Percentiles rank a stretch among this genome's conserved stretches.
Conservation (phyloP, 2,797 vertebrate species). For the Oreochromis mossambicus region DNA sequence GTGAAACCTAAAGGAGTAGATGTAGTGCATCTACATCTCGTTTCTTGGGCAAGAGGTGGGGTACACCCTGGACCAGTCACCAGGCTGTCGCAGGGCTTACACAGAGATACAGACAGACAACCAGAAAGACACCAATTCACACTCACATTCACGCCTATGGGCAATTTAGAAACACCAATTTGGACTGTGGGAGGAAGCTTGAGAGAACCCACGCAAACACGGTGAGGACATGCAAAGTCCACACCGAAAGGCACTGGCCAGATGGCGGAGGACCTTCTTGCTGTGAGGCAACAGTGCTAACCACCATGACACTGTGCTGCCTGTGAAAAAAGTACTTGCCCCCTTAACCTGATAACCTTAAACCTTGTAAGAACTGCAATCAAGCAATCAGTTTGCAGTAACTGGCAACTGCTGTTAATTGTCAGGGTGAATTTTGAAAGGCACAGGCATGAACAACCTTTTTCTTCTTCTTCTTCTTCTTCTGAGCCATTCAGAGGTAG, state of each 20-base stretch:
- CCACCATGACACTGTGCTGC: not conserved
- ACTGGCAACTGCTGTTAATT: not conserved
- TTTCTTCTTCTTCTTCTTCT: not conserved
- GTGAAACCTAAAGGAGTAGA: not conserved
- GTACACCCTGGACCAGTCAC: too few species aligned
- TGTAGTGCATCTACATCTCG: too few species aligned
- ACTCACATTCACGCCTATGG: not conserved
- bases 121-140: too few species aligned
- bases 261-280: not conserved
- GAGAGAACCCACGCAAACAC: not conserved
- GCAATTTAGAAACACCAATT: not conserved
- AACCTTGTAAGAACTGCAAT: not conserved
- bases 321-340: accelerated
- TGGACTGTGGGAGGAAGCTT: not conserved
- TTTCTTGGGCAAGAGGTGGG: too few species aligned
- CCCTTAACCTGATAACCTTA: not conserved
- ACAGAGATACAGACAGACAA: too few species aligned
- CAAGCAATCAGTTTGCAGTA: not conserved
- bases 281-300: not conserved
- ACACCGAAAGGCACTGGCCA: not conserved
- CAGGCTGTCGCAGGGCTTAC: too few species aligned
- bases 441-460: not conserved
- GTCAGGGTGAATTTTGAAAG: not conserved
- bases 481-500: not conserved
- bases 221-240: not conserved